Base-by-base conservation (phyloP, 2,113 vertebrate species). In the Cygnus atratus region DNA sequence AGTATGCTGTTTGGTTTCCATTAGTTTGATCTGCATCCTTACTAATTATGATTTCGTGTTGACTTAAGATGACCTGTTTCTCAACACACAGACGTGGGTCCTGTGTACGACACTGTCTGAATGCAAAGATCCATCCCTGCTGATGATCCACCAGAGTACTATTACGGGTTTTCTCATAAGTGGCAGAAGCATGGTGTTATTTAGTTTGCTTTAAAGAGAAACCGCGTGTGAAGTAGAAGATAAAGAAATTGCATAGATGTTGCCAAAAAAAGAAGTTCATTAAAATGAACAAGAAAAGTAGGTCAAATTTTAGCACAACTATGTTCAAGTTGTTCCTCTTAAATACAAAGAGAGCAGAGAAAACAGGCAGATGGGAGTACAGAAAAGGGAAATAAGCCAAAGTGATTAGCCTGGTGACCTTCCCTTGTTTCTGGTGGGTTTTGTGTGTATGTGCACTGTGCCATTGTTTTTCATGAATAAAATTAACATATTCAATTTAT, bases 401-500 rank as follows among this genome's bases (percentile, higher is more conserved):
- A 94, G 68, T 79, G 84, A 96, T 97, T 97, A 96, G 87, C 89
- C 92, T 3, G 9, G 58, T 93, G 96, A 93, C 92, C 90, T 84
- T 73, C 70, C 31, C 43, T 89, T 96, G 81, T 96, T 97, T 96
- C 93, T 96, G 73, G 52, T 90, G 82, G 87, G 52, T 96, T 97
- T 93, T 87, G 81, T 95, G 81, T 93, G 57, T 91, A 91, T 97
- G 93, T 88, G 88, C 89, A 90, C 73, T 96, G 83, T 83, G 59
- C 67, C 54, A 48, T 95, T 97, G 87, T 95, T 97, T 96, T 62
- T 83, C 37, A 85, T 95, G 91, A 97, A 97, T 97, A 96, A 95
- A 97, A 97, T 97, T 95, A 96, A 54, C 91, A 97, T 94, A 96
- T 72, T 96, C 83, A 68, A 72, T 97, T 96, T 96, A 83, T 89